Conservation (phyloP, 2,113 vertebrate species). For the Condylura cristata region DNA sequence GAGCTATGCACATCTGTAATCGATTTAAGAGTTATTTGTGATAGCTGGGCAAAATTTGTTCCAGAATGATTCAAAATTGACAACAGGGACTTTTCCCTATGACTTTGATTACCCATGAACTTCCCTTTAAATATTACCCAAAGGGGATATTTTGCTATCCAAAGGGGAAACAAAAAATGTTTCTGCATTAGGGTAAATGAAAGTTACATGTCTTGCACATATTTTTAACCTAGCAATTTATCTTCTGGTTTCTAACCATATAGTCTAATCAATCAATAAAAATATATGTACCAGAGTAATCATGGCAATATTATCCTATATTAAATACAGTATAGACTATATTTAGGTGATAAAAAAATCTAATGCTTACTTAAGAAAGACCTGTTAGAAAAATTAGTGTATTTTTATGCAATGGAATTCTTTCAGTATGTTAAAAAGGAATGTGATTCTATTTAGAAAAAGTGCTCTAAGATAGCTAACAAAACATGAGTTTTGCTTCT, state of each 20-base stretch:
- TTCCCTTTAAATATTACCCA: slow-evolving; percentile 47
- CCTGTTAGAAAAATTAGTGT: background rate
- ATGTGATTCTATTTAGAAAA: background rate
- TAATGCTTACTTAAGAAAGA: background rate
- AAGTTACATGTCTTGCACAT: background rate
- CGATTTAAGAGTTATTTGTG: slow-evolving; percentile 64
- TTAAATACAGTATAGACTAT: no score
- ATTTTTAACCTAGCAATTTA: slow-evolving; percentile 7
- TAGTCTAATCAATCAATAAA: background rate
- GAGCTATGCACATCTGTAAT: slow-evolving; percentile 56
- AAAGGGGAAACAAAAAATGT: background rate
- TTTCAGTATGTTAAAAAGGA: background rate
- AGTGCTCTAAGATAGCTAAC: background rate
- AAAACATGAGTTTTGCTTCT: background rate
- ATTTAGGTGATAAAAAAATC: background rate
- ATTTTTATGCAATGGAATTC: background rate
- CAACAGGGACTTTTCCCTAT: slow-evolving; percentile 14
- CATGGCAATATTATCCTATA: background rate
- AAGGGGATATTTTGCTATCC: background rate
- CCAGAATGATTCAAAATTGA: slow-evolving; percentile 62
- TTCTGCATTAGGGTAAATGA: background rate
- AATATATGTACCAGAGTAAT: background rate
- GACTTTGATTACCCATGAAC: slow-evolving; percentile 42
- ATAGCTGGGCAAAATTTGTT: slow-evolving; percentile 53
- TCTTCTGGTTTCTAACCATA: background rate